Percentiles rank a stretch among this genome's conserved stretches.
These are phyloP conservation scores for Seladonia tumulorum DNA, from an alignment of 2,888 invertebrate genomes.

Conservation along the genomic window DNA sequence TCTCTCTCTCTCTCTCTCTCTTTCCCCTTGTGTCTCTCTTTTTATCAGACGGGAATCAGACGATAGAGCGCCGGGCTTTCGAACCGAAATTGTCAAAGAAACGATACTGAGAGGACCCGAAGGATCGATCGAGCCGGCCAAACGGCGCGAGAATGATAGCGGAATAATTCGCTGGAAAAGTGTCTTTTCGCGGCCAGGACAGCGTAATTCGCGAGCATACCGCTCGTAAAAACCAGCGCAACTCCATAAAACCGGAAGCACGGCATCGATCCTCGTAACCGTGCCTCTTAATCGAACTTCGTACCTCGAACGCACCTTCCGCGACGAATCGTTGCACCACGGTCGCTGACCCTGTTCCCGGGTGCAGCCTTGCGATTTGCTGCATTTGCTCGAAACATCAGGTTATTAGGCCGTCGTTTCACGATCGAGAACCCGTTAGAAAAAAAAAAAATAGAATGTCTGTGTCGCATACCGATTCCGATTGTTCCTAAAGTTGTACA, in stretches of 20 bases:
- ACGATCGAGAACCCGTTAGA: too few relatives aligned
- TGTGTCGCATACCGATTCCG: background rate
- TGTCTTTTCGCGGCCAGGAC: constrained; percentile 16
- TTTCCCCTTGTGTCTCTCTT: too few relatives aligned
- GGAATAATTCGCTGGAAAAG: constrained; percentile 44
- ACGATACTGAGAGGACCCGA: constrained; percentile 22
- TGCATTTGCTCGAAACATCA: background rate
- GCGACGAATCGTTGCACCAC: background rate
- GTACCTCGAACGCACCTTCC: constrained; percentile 7
- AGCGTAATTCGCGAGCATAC: constrained; percentile 28
- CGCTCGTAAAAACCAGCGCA: constrained; percentile 54
- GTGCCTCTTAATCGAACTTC: constrained; percentile 67
- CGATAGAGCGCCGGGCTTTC: constrained; percentile 36
- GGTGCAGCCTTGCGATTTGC: background rate
- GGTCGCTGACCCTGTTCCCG: background rate
- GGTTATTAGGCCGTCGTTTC: too few relatives aligned
- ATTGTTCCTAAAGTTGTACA: background rate
- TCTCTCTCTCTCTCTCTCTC: background rate
- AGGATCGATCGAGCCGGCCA: constrained; percentile 1
- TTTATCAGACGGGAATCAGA: background rate
- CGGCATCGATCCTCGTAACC: constrained; percentile 58
- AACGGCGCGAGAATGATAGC: background rate
- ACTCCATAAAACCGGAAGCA: constrained; percentile 55
- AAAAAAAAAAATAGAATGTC: too few relatives aligned
- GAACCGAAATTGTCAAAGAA: constrained; percentile 57